These are phyloP conservation scores for Trypoxylon attenuatum DNA, from an alignment of 2,888 invertebrate species.

Conservation along the genomic window DNA sequence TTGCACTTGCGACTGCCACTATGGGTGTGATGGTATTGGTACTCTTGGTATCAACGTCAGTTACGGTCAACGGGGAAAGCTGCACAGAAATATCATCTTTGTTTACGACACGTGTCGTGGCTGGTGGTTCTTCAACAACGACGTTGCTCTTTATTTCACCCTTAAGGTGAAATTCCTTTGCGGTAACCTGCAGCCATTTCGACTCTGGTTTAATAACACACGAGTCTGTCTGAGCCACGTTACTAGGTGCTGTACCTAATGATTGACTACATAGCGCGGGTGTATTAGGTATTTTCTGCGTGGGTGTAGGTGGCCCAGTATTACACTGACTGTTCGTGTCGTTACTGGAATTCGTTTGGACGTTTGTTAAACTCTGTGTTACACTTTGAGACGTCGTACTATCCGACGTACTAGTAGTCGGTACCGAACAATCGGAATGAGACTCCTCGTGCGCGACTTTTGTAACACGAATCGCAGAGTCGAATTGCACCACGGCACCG, in stretches of 20 bases:
- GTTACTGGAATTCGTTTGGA: constrained; percentile 53
- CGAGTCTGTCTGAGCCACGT: constrained; percentile 42
- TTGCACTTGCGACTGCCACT: constrained; percentile 3
- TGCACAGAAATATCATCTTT: constrained; percentile 69
- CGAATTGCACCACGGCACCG: constrained; percentile 66
- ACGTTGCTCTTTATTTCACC: constrained; percentile 54
- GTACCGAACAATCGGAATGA: constrained; percentile 42
- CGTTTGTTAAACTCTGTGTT: constrained; percentile 52
- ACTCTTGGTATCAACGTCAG: constrained; percentile 37
- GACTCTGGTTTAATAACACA: constrained; percentile 52
- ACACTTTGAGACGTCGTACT: constrained; percentile 42
- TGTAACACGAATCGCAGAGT: constrained; percentile 72
- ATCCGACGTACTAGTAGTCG: constrained; percentile 46
- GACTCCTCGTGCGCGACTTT: constrained; percentile 58
- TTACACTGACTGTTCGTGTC: constrained; percentile 58
- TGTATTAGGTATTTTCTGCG: constrained; percentile 49
- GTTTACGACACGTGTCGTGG: constrained; percentile 42
- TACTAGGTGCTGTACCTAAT: constrained; percentile 42
- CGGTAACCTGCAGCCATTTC: constrained; percentile 60
- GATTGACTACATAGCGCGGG: constrained; percentile 57
- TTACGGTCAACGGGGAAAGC: constrained; percentile 48
- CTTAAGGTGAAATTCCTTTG: constrained; percentile 64
- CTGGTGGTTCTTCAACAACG: constrained; percentile 51
- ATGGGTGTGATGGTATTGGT: constrained; percentile 18
- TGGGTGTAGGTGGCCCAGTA: constrained; percentile 44